A percentile compares a stretch with the other conserved stretches of the same genome.
phyloP scores from a whole-genome alignment of 1,140 invertebrate genomes.

The Platyscapa corneri region DNA sequence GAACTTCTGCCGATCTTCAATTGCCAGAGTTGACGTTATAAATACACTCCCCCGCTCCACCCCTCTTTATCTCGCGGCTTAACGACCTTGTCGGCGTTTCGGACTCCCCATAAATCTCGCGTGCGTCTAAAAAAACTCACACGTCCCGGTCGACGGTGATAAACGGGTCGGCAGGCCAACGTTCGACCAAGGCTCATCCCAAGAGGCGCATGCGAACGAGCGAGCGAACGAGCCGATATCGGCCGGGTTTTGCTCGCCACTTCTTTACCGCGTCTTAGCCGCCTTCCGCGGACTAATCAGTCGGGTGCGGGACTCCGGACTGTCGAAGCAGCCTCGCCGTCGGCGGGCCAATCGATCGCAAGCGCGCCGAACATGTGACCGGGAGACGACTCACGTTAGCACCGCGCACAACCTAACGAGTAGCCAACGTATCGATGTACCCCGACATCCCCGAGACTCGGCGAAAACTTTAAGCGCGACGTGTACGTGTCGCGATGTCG shows the following conservation, averaged over 20 bases:
- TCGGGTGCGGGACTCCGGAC: constrained; percentile 28
- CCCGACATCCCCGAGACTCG: not conserved
- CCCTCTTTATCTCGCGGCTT: constrained; percentile 7
- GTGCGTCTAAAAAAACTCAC: too few species aligned
- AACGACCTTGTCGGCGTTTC: constrained; percentile 24
- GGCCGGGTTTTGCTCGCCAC: not conserved
- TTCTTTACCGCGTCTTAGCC: too few species aligned
- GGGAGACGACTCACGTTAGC: not conserved
- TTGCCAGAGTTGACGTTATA: not conserved
- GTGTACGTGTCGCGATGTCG: too few species aligned
- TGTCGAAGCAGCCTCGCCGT: constrained; percentile 45
- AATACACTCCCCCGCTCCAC: not conserved
- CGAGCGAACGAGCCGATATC: constrained; percentile 10
- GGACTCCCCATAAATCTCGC: not conserved
- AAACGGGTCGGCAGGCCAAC: too few species aligned
- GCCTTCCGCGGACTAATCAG: constrained; percentile 18
- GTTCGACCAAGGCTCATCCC: not conserved
- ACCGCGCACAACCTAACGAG: too few species aligned
- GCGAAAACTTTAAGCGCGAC: too few species aligned
- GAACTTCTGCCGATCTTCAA: not conserved
- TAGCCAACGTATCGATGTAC: not conserved
- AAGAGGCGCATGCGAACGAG: constrained; percentile 9
- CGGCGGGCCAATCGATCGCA: constrained; percentile 34
- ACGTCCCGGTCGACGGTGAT: too few species aligned
- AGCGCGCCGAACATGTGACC: not conserved